Evolutionary conservation across 2,113 vertebrate species (phyloP).

Genomic region (Hyperopisus bebe): DNA sequence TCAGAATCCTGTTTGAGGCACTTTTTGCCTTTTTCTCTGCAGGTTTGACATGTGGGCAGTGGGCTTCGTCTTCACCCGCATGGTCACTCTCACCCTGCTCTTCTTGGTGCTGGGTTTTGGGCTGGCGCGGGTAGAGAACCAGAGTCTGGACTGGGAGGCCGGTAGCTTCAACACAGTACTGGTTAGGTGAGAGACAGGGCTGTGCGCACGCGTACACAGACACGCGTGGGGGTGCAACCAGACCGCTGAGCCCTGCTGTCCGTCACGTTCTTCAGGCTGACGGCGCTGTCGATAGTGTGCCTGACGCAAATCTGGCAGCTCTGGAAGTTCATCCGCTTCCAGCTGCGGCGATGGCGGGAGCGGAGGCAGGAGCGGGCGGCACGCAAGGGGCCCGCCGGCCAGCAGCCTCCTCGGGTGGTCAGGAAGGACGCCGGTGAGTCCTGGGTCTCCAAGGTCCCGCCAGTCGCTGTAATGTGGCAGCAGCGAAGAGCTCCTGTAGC

Average conservation of each 20-base stretch:
- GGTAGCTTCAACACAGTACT: slow-evolving; percentile 88
- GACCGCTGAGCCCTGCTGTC: neutral
- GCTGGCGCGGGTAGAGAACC: slow-evolving; percentile 78
- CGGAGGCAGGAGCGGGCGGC: slow-evolving; percentile 79
- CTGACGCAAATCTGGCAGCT: slow-evolving; percentile 90
- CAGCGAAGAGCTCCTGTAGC: neutral
- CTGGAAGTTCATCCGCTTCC: slow-evolving; percentile 95
- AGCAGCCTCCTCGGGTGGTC: slow-evolving; percentile 63
- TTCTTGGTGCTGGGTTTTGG: slow-evolving; percentile 91
- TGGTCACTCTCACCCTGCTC: slow-evolving; percentile 84
- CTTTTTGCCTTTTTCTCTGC: slow-evolving; percentile 5
- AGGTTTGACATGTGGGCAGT: slow-evolving; percentile 90
- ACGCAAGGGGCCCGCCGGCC: slow-evolving; percentile 63
- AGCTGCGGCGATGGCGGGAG: slow-evolving; percentile 89
- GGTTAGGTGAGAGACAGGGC: slow-evolving; percentile 69
- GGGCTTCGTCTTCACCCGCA: slow-evolving; percentile 80
- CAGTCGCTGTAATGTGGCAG: neutral
- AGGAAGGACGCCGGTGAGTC: slow-evolving; percentile 82
- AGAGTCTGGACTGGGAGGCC: slow-evolving; percentile 72
- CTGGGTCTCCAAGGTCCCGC: neutral
- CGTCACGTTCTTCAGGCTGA: slow-evolving; percentile 63
- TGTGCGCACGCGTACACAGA: neutral
- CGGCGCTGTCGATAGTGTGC: slow-evolving; percentile 79
- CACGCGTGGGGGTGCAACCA: neutral
- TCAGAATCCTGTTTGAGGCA: neutral